Base-by-base conservation (phyloP, 2,113 vertebrate species). In the Brachionichthys hirsutus region DNA sequence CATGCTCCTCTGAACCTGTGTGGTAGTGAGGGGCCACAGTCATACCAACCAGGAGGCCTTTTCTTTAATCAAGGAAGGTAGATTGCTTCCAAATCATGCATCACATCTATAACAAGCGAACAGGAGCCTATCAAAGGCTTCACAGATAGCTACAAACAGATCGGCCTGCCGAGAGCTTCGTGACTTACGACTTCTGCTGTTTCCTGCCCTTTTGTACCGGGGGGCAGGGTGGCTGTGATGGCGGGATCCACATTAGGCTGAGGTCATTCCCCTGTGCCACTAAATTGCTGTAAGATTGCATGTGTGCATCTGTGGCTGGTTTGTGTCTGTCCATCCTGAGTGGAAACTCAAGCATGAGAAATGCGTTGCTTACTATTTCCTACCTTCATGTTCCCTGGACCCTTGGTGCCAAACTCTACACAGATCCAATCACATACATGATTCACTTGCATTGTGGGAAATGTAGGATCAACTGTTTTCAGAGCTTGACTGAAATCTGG, bases 41-140 rank as follows among this genome's bases (percentile, higher is more conserved):
- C 66, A 41, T 45, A 66, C 83, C 17, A 5, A 56, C 58, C 49
- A 51, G 58, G 62, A 62, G 69, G 75, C 54, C 53, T 71, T 78
- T 78, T 85, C 90, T 92, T 90, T 92, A 92, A 92, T 92, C 89
- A 92, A 70, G 75, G 68, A 63, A 56, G 65, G 74, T 50, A 74
- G 68, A 82, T 49, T 77, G 73, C 81, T 75, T 84, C 68, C 68
- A 87, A 89, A 87, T 89, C 82, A 87, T 82, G 82, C 87, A 89
- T 90, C 78, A 89, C 89, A 86, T 89, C 83, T 69, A 76, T 84
- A 85, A 90, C 73, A 63, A 89, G 84, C 65, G 19, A 68, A 78
- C 41, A 54, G 64, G 62, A 43, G 65, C 59, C 66, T 78, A 84
- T 85, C 82, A 91, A 89, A 89, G 73, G 55, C 80, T 84, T 81